Percentiles rank a stretch among this genome's conserved stretches.
Evolutionary conservation across 2,888 invertebrate genomes (phyloP).

Genomic region (Drosophila testacea): DNA sequence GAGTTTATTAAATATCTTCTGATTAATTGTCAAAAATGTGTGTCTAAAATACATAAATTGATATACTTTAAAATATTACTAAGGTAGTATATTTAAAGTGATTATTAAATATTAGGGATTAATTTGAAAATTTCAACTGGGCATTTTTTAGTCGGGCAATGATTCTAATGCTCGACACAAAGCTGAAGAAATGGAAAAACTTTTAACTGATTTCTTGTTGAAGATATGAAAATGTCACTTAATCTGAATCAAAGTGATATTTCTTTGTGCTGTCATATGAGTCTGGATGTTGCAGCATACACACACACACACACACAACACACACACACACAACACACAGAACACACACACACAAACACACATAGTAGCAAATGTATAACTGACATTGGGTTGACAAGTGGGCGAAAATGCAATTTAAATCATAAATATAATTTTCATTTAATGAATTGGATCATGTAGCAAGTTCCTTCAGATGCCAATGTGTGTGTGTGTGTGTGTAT

Average conservation of each 20-base stretch:
- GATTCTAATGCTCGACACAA: background rate
- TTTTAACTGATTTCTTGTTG: constrained; percentile 7
- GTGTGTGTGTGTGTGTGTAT: constrained; percentile 13
- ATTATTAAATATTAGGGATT: no score
- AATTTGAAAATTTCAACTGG: no score
- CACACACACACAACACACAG: constrained; percentile 3
- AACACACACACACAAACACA: constrained; percentile 8
- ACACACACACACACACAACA: background rate
- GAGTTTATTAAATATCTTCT: background rate
- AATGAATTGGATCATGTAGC: constrained; percentile 73
- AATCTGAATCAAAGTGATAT: constrained; percentile 21
- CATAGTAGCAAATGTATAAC: constrained; percentile 10
- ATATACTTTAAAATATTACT: no score
- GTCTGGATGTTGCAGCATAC: background rate
- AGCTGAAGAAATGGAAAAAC: background rate
- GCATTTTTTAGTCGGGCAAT: background rate
- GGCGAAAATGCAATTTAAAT: constrained; percentile 72
- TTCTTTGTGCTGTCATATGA: constrained; percentile 11
- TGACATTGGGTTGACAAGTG: constrained; percentile 23
- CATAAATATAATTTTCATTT: constrained; percentile 76
- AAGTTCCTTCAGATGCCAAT: constrained; percentile 25
- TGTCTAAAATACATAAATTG: background rate
- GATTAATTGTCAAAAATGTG: background rate
- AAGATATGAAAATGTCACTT: constrained; percentile 11
- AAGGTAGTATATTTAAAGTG: no score